Evolutionary conservation across 2,113 vertebrate species (phyloP), one percentile per base, ranked within the genome.

Genomic region (Acanthochromis polyacanthus): DNA sequence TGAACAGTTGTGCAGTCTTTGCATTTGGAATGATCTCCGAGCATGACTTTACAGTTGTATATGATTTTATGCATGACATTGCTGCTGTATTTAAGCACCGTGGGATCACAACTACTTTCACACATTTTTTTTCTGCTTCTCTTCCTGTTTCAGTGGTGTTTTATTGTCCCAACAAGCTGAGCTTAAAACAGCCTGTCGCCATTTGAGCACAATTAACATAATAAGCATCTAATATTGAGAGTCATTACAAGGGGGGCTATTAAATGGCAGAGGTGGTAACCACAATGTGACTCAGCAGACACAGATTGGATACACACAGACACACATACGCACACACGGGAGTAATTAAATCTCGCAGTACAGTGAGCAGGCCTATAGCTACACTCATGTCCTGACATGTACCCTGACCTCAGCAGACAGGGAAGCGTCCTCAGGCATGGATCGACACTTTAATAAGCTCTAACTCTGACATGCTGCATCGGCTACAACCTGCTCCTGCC

Each of bases 151-250:
- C 66, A 85, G 60, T 72, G 73, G 48, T 70, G 43, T 78, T 89
- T 91, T 75, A 88, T 71, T 85, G 84, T 64, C 72, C 82, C 48
- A 82, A 83, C 78, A 76, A 51, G 71, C 76, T 57, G 61, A 20
- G 75, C 43, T 78, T 75, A 71, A 83, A 83, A 69, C 81, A 86
- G 78, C 75, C 85, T 87, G 71, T 85, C 79, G 76, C 80, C 60
- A 74, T 76, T 82, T 87, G 81, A 94, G 75, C 77, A 87, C 90
- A 92, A 93, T 94, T 92, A 92, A 74, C 88, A 90, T 90, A 91
- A 93, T 89, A 89, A 92, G 89, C 82, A 74, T 89, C 80, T 91
- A 88, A 91, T 91, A 91, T 81, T 80, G 46, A 83, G 77, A 89
- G 87, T 85, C 79, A 82, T 93, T 90, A 91, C 88, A 76, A 74